Evolutionary conservation across 2,113 vertebrate genomes (phyloP).

Genomic region (Pelecanoides urinatrix): DNA sequence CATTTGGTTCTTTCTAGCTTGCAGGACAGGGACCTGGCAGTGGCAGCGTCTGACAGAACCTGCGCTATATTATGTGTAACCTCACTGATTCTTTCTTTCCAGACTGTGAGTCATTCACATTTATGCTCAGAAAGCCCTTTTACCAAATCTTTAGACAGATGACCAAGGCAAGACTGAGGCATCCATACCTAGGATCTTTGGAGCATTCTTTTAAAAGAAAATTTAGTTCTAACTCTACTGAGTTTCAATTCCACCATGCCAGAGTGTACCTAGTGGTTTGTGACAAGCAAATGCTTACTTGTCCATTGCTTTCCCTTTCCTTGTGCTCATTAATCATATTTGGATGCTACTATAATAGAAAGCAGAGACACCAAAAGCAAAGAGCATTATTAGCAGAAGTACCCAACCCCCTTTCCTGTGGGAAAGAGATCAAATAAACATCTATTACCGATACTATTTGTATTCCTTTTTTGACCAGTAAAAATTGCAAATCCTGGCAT

Average conservation of each 20-base stretch:
- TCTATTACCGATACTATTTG: background rate
- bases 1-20: background rate
- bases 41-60: background rate
- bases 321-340: background rate
- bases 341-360: background rate
- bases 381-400: background rate
- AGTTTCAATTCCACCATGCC: background rate
- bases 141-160: background rate
- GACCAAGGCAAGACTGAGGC: background rate
- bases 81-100: background rate
- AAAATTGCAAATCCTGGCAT: background rate
- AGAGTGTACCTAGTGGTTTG: background rate
- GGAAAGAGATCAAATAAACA: constrained; percentile 8
- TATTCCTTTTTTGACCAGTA: background rate
- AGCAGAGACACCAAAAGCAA: background rate
- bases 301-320: background rate
- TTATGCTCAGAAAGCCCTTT: background rate
- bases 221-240: background rate
- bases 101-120: background rate
- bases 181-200: background rate
- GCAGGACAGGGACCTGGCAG: background rate
- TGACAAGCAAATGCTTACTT: background rate
- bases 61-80: background rate
- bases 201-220: background rate
- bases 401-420: background rate